Conservation (phyloP, 2,888 invertebrate genomes). For the Drosophila ustulata region DNA sequence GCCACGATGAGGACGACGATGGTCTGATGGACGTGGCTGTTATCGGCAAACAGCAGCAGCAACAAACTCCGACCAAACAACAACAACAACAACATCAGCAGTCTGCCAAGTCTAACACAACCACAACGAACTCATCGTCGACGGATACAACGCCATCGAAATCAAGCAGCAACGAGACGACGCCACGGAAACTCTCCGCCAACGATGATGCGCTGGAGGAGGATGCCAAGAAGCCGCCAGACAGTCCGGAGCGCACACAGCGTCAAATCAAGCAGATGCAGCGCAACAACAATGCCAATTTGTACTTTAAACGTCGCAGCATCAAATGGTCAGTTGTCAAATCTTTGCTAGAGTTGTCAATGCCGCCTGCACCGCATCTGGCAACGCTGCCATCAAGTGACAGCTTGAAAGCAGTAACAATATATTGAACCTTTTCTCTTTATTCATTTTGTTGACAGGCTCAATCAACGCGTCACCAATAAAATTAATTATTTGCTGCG, state of each 20-base stretch:
- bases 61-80: constrained; percentile 28
- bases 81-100: neutral
- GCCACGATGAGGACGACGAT: constrained; percentile 66
- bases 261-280: constrained; percentile 43
- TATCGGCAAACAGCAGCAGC: constrained; percentile 30
- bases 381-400: neutral
- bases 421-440: neutral
- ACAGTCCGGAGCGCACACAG: constrained; percentile 27
- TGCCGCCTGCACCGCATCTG: neutral
- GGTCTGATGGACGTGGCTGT: constrained; percentile 68
- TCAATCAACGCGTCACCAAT: constrained; percentile 16
- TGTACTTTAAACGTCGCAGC: constrained; percentile 62
- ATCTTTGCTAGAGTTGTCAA: neutral
- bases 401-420: neutral
- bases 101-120: constrained; percentile 24
- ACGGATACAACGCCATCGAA: constrained; percentile 31
- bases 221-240: constrained; percentile 12
- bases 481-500: constrained; percentile 32
- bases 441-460: constrained; percentile 19
- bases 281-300: constrained; percentile 13
- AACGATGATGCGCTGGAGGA: constrained; percentile 17
- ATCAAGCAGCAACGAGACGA: constrained; percentile 20
- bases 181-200: constrained; percentile 35
- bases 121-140: constrained; percentile 8
- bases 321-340: constrained; percentile 47